Evolutionary conservation across 2,113 vertebrate genomes (phyloP), one percentile per base, ranked within the genome.

Genomic region (Sinosuthora webbiana): DNA sequence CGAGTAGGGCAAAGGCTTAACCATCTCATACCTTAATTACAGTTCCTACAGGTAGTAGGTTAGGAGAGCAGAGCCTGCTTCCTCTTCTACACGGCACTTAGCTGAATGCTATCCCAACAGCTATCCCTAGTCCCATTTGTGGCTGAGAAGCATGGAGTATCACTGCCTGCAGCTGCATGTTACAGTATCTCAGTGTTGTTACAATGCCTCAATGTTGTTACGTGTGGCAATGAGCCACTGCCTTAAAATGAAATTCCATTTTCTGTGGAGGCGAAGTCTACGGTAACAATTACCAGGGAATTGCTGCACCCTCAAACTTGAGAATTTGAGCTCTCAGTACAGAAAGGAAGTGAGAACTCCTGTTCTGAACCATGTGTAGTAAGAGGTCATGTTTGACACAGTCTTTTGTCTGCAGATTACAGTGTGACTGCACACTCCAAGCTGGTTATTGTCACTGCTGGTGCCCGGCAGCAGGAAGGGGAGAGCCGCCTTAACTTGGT

Each of bases 401-500:
- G 39, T 13, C 20, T 91, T 94, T 88, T 92, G 28, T 86, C 64
- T 93, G 62, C 97, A 99, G 99, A 99, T 97, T 99, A 99, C 96
- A 98, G 97, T 10, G 99, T 99, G 96, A 99, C 99, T 2, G 99
- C 99, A 57, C 98, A 99, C 97, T 99, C 99, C 89, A 99, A 98
- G 97, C 97, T 99, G 94, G 99, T 99, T 67, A 98, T 99, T 62
- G 97, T 99, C 97, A 99, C 99, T 2, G 99, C 99, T 28, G 99
- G 99, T 12, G 99, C 99, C 49, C 99, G 99, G 73, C 99, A 99
- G 97, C 99, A 99, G 49, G 99, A 99, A 95, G 99, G 99, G 68
- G 99, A 99, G 97, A 99, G 99, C 97, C 99, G 99, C 31, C 98
- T 99, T 30, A 99, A 99, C 96, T 74, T 99, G 98, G 99, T 99